Evolutionary conservation across 2,113 vertebrate species (phyloP).

Genomic region (Chloroceryle aenea): DNA sequence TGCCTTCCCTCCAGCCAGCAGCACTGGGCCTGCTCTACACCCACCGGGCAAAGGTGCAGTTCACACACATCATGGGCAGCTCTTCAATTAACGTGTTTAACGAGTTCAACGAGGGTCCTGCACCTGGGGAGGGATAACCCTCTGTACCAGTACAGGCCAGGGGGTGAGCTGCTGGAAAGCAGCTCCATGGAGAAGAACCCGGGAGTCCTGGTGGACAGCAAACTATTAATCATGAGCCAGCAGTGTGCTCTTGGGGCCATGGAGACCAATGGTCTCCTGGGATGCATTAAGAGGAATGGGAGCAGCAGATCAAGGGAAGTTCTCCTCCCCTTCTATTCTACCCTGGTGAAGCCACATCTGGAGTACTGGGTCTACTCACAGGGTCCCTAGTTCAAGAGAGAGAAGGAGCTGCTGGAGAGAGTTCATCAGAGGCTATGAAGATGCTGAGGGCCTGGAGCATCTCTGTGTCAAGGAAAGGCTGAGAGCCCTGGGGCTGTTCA

Average conservation of each 20-base stretch:
- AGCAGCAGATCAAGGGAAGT: background rate
- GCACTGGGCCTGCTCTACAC: rapidly evolving
- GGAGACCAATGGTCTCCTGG: background rate
- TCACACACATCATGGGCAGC: rapidly evolving
- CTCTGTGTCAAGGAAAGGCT: background rate
- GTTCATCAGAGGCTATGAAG: background rate
- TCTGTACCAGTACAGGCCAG: too few species aligned
- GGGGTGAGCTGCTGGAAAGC: background rate
- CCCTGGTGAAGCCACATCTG: background rate
- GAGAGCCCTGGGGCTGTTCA: background rate
- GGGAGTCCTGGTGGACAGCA: background rate
- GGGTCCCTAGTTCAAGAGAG: background rate
- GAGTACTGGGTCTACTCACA: background rate
- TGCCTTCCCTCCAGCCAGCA: background rate
- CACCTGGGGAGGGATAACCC: background rate
- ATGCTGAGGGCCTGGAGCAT: background rate
- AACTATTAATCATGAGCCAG: background rate
- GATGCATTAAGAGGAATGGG: background rate
- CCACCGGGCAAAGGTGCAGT: rapidly evolving
- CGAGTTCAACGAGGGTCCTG: background rate
- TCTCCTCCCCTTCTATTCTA: background rate
- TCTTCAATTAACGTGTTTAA: rapidly evolving
- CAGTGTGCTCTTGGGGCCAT: background rate
- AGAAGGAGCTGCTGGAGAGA: background rate
- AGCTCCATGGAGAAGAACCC: background rate